These are phyloP conservation scores for Tympanuchus pallidicinctus DNA, from an alignment of 2,113 vertebrate genomes.

Conservation along the genomic window DNA sequence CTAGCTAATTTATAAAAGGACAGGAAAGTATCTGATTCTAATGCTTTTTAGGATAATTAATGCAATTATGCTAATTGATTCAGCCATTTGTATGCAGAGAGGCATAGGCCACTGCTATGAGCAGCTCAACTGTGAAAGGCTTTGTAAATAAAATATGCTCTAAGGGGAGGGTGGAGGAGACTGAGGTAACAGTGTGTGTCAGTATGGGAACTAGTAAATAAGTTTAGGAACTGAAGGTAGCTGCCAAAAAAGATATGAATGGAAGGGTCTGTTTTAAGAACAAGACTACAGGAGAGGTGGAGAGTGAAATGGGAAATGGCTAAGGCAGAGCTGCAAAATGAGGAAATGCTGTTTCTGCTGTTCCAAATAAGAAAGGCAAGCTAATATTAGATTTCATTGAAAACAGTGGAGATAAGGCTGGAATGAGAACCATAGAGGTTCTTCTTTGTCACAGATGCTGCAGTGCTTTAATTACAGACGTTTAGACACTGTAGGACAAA, in stretches of 20 bases:
- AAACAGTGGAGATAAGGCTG: background rate
- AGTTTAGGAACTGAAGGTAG: background rate
- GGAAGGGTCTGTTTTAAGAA: background rate
- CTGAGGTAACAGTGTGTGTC: background rate
- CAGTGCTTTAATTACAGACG: background rate
- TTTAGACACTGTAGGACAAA: background rate
- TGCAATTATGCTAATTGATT: conserved; percentile 15
- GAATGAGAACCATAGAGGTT: background rate
- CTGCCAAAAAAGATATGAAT: background rate
- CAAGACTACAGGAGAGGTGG: background rate
- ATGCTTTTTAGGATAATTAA: conserved; percentile 8
- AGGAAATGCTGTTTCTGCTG: background rate
- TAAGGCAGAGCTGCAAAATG: background rate
- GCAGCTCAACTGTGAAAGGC: background rate
- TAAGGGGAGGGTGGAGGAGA: background rate
- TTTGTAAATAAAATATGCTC: conserved; percentile 12
- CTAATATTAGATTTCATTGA: background rate
- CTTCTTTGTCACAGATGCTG: background rate
- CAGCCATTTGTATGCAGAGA: background rate
- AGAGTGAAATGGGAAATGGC: background rate
- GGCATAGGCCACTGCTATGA: background rate
- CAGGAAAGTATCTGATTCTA: background rate
- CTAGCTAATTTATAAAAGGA: background rate
- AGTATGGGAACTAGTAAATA: background rate
- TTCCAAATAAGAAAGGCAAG: background rate